phyloP scores from a whole-genome alignment of 2,797 vertebrate species.

The Melanotaenia maccullochi region DNA sequence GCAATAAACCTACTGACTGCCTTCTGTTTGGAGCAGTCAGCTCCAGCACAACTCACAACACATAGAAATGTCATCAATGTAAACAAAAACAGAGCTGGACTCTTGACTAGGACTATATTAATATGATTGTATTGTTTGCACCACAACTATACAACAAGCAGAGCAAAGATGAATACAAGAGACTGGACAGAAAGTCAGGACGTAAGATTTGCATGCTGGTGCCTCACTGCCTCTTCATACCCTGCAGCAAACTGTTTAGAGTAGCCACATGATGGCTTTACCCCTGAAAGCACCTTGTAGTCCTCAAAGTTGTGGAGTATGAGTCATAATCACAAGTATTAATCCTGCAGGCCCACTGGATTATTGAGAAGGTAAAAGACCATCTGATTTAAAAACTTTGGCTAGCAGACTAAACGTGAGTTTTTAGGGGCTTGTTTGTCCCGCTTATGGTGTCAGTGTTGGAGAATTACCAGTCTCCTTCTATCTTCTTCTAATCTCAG shows the following conservation, averaged over 20 bases:
- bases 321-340: slow-evolving; percentile 58
- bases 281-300: slow-evolving; percentile 43
- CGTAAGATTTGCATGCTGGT: background rate
- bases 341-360: slow-evolving; percentile 61
- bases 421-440: background rate
- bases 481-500: slow-evolving; percentile 24
- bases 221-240: background rate
- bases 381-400: slow-evolving; percentile 10
- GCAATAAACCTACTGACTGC: background rate
- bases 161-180: background rate
- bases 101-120: background rate
- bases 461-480: slow-evolving; percentile 17
- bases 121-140: background rate
- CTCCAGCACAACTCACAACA: background rate
- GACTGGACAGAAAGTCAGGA: background rate
- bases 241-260: slow-evolving; percentile 11
- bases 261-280: slow-evolving; percentile 15
- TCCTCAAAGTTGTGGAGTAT: slow-evolving; percentile 49
- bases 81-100: background rate
- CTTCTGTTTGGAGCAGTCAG: background rate
- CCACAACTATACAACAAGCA: background rate
- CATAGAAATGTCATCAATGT: background rate
- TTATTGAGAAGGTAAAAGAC: slow-evolving; percentile 37
- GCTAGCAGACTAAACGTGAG: slow-evolving; percentile 6
- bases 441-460: slow-evolving; percentile 29